These are phyloP conservation scores for Festucalex cinctus DNA, from an alignment of 2,113 vertebrate genomes.

Conservation along the genomic window DNA sequence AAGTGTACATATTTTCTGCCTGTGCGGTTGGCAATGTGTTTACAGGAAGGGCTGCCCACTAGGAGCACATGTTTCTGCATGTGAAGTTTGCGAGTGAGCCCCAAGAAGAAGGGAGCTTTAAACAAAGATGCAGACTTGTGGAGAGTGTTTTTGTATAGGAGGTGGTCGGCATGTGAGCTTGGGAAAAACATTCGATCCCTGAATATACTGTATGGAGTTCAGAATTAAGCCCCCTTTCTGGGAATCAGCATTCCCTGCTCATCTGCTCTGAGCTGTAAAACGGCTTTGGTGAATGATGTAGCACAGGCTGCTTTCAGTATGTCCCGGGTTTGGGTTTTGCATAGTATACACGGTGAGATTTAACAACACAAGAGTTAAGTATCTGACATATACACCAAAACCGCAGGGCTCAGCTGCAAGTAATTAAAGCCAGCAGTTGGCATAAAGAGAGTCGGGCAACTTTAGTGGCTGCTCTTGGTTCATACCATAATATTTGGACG, in stretches of 20 bases:
- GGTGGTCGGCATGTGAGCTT: constrained; percentile 31
- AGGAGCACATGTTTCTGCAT: constrained; percentile 70
- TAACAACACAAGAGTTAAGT: constrained; percentile 69
- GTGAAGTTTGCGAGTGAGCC: constrained; percentile 55
- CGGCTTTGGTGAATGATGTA: constrained; percentile 62
- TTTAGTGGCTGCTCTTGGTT: constrained; percentile 60
- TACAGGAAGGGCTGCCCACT: constrained; percentile 68
- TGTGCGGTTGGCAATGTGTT: constrained; percentile 74
- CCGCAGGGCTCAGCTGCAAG: constrained; percentile 69
- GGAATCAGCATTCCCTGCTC: constrained; percentile 56
- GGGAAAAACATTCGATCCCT: constrained; percentile 54
- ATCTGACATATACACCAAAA: constrained; percentile 67
- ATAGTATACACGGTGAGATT: constrained; percentile 39
- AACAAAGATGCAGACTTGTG: constrained; percentile 34
- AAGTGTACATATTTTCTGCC: constrained; percentile 74
- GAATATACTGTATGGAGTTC: constrained; percentile 50
- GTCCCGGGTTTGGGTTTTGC: constrained; percentile 65
- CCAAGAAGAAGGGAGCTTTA: constrained; percentile 40
- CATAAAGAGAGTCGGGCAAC: constrained; percentile 58
- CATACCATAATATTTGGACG: constrained; percentile 68
- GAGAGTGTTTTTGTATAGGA: constrained; percentile 49
- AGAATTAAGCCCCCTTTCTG: constrained; percentile 61
- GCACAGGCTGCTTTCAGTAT: constrained; percentile 57
- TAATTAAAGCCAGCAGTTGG: constrained; percentile 74
- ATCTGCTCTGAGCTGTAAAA: constrained; percentile 46